Evolutionary conservation across 2,888 invertebrate species (phyloP), one percentile per base, ranked within the genome.

Genomic region (Mechanitis messenoides): DNA sequence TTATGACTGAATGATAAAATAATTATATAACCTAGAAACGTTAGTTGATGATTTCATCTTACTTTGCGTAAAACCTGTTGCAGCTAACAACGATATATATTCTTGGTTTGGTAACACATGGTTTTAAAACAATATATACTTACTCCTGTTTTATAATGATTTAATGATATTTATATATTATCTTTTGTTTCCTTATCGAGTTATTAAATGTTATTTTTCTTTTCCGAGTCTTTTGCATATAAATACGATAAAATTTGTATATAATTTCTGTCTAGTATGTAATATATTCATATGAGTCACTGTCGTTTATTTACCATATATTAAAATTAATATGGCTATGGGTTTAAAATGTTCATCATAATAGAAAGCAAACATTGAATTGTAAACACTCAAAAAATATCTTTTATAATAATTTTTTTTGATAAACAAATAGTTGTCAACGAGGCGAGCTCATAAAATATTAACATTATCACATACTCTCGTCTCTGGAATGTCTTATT

Each of bases 401-500:
- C 35, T 20, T 20, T 20, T 35, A 42, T 42, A 42, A 9, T 9
- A 42, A 9, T 1, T 42, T 9, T 42, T 42, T 2, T 1, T 42
- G 42, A 9, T 63, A 65, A 53, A 60, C 59, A 59, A 63, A 63
- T 60, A 61, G 54, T 47, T 58, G 35, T 57, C 45, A 57, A 53
- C 45, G 55, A 55, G 61, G 42, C 61, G 53, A 56, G 63, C 59
- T 59, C 58, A 68, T 72, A 72, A 72, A 70, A 67, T 57, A 76
- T 68, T 75, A 70, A 74, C 74, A 76, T 83, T 84, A 84, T 78
- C 76, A 76, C 78, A 74, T 75, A 72, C 73, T 76, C 77, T 80
- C 78, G 78, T 80, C 78, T 78, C 78, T 76, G 78, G 79, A 83
- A 85, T 84, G 83, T 75, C 71, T 77, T 73, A 71, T 73, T 75